Evolutionary conservation across 1,140 invertebrate species (phyloP).

Genomic region (Hyles vespertilio): DNA sequence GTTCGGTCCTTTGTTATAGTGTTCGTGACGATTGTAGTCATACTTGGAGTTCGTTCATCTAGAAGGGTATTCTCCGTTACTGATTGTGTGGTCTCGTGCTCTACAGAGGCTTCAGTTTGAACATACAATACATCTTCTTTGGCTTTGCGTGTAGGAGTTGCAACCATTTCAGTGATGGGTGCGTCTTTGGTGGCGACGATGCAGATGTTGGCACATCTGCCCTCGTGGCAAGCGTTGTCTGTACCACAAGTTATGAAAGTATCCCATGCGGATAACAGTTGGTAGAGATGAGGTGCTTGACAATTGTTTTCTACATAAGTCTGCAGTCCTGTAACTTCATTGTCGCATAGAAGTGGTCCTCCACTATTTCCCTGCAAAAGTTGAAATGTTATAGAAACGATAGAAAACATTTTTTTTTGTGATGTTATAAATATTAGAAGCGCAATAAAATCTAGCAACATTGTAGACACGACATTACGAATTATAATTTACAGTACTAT

Average conservation of each 20-base stretch:
- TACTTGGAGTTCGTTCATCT: slow-evolving; percentile 5
- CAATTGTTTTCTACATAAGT: slow-evolving; percentile 54
- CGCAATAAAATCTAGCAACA: no score
- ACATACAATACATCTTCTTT: background rate
- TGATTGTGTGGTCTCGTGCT: background rate
- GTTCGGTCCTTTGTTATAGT: slow-evolving; percentile 2
- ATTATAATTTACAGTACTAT: no score
- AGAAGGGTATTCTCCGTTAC: background rate
- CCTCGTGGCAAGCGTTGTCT: slow-evolving; percentile 38
- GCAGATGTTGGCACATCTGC: slow-evolving; percentile 40
- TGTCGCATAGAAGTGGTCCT: slow-evolving; percentile 57
- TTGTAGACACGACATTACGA: no score
- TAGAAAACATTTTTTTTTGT: slow-evolving; percentile 13
- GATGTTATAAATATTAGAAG: background rate
- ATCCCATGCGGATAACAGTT: slow-evolving; percentile 45
- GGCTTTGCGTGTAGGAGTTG: no score
- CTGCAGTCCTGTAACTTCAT: slow-evolving; percentile 45
- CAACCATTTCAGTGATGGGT: no score
- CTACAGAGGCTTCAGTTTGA: background rate
- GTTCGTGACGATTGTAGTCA: slow-evolving; percentile 2
- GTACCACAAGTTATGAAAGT: slow-evolving; percentile 49
- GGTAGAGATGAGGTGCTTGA: slow-evolving; percentile 50
- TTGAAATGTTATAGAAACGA: background rate
- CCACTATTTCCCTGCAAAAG: slow-evolving; percentile 47
- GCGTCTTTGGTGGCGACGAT: slow-evolving; percentile 42